A percentile compares a stretch with the other conserved stretches of the same genome.
Evolutionary conservation across 2,113 vertebrate species (phyloP).

Genomic region (Mustela lutreola): DNA sequence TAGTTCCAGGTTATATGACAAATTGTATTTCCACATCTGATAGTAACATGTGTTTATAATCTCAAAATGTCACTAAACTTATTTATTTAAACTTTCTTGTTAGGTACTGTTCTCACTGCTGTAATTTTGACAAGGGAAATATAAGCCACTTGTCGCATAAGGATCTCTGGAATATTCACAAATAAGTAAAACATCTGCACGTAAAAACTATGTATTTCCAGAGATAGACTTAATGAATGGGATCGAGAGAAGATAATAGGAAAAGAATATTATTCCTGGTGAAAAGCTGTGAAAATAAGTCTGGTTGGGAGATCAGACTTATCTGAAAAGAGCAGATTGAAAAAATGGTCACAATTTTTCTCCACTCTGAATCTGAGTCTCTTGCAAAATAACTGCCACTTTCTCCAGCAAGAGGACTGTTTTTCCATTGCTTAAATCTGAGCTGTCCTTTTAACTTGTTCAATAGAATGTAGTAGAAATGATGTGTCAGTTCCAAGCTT

Average conservation of each 20-base stretch:
- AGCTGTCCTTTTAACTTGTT: neutral
- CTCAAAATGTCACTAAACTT: neutral
- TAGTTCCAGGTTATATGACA: neutral
- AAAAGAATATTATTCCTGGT: neutral
- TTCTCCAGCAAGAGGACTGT: neutral
- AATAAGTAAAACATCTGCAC: neutral
- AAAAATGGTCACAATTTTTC: neutral
- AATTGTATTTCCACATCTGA: neutral
- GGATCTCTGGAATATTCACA: neutral
- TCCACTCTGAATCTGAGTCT: neutral
- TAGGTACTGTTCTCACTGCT: neutral
- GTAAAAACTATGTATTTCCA: constrained; percentile 4
- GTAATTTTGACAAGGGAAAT: constrained; percentile 31
- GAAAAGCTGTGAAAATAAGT: neutral
- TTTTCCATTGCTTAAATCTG: neutral
- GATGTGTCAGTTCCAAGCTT: neutral
- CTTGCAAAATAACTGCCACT: neutral
- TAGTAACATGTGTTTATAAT: neutral
- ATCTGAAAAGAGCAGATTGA: neutral
- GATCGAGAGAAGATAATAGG: neutral
- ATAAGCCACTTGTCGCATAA: neutral
- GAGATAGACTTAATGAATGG: neutral
- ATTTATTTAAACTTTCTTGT: neutral
- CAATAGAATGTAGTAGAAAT: neutral
- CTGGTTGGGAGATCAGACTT: neutral